phyloP scores from a whole-genome alignment of 2,113 vertebrate genomes.

The Jaculus jaculus region DNA sequence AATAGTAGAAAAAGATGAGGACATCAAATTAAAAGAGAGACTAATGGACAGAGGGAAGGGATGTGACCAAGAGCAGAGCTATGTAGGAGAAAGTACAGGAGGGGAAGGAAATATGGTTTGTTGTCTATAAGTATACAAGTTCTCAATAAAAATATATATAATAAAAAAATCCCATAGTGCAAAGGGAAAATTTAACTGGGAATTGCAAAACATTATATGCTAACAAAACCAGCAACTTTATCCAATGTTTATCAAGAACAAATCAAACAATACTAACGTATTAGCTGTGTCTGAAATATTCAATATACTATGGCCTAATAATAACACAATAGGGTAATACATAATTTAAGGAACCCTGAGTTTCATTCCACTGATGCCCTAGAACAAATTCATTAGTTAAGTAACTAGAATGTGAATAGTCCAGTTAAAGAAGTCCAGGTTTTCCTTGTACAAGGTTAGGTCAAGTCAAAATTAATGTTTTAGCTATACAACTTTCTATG shows the following conservation, averaged over 20 bases:
- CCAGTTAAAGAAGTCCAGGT: slow-evolving; percentile 4
- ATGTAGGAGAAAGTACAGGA: too few relatives aligned
- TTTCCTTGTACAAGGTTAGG: slow-evolving; percentile 48
- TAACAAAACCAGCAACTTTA: slow-evolving; percentile 67
- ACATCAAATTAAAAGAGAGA: too few relatives aligned
- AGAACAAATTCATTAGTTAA: slow-evolving; percentile 65
- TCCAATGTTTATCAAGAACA: slow-evolving; percentile 76
- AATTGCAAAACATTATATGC: slow-evolving; percentile 30
- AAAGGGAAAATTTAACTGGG: slow-evolving; percentile 32
- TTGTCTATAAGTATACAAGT: too few relatives aligned
- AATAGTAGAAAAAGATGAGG: too few relatives aligned
- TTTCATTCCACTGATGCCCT: slow-evolving; percentile 65
- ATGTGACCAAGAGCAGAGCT: too few relatives aligned
- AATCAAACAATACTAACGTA: slow-evolving; percentile 74
- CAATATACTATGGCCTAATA: slow-evolving; percentile 73
- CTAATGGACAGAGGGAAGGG: too few relatives aligned
- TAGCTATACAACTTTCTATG: slow-evolving; percentile 47
- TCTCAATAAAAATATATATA: too few relatives aligned
- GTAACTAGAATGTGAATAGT: slow-evolving; percentile 65
- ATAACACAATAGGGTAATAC: slow-evolving; percentile 73
- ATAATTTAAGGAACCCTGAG: slow-evolving; percentile 54
- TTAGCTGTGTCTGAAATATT: slow-evolving; percentile 75
- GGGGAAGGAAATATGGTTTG: too few relatives aligned
- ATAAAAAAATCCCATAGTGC: neutral
- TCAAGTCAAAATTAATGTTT: slow-evolving; percentile 44